Base-by-base conservation (phyloP, 2,113 vertebrate species). In the Semicossyphus pulcher region DNA sequence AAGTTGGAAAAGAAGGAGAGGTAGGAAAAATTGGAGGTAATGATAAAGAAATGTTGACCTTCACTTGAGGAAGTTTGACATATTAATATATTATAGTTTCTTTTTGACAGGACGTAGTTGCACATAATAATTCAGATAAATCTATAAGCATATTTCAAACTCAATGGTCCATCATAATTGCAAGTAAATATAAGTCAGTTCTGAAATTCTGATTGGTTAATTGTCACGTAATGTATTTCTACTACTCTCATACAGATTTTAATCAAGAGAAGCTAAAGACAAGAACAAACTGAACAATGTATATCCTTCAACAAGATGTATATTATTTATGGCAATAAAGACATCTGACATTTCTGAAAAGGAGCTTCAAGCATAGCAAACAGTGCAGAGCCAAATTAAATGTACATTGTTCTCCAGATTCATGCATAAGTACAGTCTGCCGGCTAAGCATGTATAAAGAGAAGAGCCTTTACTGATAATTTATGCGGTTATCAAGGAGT, bases 1-100 rank as follows among this genome's bases (percentile, higher is more conserved):
- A 86, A 58, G 80, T 77, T 85, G 34, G 59, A 68, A 83, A 74
- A 75, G 59, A 41, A 15, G 57, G n/a, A 85, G 76, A 68, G 76
- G 59, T 54, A 20, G 11, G 18, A 60, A 48, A 79, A 66, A 49
- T 23, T 16, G 4, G 39, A 72, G 26, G 34, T 56, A 71, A 53
- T 61, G 5, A 47, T 51, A 37, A 52, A 75, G 58, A 66, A 83
- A 78, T 79, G 51, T 20, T 62, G 36, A 72, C 54, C 74, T 82
- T 72, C 28, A 76, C 39, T 54, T 62, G 28, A 61, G 20, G 12
- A 44, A 75, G 28, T 73, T 48, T 53, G 42, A 66, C 47, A 51
- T n/a, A 54, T 76, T 69, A 60, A 57, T 76, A 26, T 4, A 29
- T 71, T 15, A 37, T 16, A 56, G 20, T 53, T 52, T 31, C 34